Evolutionary conservation across 2,113 vertebrate genomes (phyloP).

Genomic region (Gadus chalcogrammus): DNA sequence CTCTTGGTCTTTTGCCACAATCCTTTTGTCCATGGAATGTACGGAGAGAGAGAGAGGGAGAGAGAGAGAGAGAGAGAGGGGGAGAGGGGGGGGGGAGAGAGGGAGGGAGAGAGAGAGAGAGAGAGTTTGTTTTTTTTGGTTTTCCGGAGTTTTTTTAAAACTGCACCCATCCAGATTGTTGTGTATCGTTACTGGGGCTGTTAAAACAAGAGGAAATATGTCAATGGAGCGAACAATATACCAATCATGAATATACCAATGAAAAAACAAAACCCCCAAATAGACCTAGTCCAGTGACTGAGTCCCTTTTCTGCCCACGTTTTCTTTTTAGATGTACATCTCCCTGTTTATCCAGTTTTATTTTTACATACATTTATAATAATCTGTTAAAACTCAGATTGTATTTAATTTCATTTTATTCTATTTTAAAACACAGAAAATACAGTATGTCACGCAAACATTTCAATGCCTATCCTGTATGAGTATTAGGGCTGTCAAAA

Average conservation of each 20-base stretch:
- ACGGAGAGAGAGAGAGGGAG: constrained; percentile 12
- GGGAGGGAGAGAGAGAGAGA: background rate
- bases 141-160: constrained; percentile 58
- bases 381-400: too few relatives aligned
- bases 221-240: background rate
- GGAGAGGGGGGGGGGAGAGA: too few relatives aligned
- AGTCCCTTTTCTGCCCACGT: too few relatives aligned
- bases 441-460: too few relatives aligned
- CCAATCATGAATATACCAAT: background rate
- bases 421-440: background rate
- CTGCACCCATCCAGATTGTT: constrained; percentile 74
- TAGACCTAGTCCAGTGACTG: too few relatives aligned
- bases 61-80: too few relatives aligned
- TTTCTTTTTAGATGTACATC: too few relatives aligned
- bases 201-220: constrained; percentile 3
- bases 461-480: too few relatives aligned
- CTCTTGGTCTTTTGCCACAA: constrained; percentile 22
- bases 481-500: too few relatives aligned
- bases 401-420: too few relatives aligned
- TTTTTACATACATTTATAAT: too few relatives aligned
- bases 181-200: constrained; percentile 68
- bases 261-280: background rate
- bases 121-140: constrained; percentile 34
- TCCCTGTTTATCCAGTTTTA: too few relatives aligned
- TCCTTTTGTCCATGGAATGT: constrained; percentile 63